Percentiles rank a stretch among this genome's conserved stretches.
phyloP scores from a whole-genome alignment of 2,888 invertebrate genomes.

The Reticulitermes lucifugus region DNA sequence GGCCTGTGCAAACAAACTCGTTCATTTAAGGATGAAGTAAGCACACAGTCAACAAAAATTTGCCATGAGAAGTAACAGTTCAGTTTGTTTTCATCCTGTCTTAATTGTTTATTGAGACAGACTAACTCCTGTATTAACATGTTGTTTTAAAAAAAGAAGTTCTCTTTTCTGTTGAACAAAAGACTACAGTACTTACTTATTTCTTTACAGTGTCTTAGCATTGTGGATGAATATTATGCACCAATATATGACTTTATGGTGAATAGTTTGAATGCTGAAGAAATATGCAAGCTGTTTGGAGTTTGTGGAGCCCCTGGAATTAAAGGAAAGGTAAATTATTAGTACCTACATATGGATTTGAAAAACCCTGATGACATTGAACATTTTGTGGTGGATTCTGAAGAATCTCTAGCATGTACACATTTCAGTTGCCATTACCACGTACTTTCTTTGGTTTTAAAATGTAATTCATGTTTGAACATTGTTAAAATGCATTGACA shows the following conservation, averaged over 20 bases:
- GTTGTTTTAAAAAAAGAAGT: too few species aligned
- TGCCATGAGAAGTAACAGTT: not conserved
- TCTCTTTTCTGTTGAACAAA: too few species aligned
- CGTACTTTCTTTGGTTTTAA: too few species aligned
- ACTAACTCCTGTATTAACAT: too few species aligned
- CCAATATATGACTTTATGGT: conserved; percentile 78
- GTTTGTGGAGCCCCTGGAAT: not conserved
- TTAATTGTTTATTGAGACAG: too few species aligned
- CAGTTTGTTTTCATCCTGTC: not conserved
- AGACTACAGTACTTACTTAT: not conserved
- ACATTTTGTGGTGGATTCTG: too few species aligned
- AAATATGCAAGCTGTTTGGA: conserved; percentile 31
- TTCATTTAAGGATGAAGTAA: conserved; percentile 74
- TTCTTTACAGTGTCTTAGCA: conserved; percentile 70
- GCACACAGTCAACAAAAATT: not conserved
- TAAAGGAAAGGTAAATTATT: conserved; percentile 6
- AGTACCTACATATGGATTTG: not conserved
- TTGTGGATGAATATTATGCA: conserved; percentile 84
- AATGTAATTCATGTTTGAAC: too few species aligned
- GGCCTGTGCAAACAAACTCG: conserved; percentile 85
- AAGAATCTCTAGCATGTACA: too few species aligned
- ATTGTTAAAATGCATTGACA: too few species aligned
- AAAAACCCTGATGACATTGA: too few species aligned
- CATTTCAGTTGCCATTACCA: too few species aligned
- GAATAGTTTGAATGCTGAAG: conserved; percentile 69